Conservation (phyloP, 1,140 invertebrate species). For the Ectropis grisescens region DNA sequence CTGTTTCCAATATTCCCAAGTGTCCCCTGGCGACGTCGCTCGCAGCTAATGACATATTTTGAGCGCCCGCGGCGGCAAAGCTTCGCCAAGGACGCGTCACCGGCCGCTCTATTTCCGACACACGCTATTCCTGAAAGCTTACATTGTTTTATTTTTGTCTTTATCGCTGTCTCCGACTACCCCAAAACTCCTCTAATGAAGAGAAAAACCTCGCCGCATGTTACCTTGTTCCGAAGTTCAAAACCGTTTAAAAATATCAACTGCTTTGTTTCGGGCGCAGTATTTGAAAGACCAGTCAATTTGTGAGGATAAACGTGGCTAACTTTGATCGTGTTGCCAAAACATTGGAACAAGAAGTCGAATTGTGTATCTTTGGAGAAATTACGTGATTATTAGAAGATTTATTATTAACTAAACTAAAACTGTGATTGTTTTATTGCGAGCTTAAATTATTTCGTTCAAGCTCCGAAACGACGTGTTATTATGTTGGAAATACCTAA, state of each 20-base stretch:
- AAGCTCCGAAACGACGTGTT: no score
- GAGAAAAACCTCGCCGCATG: background rate
- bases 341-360: constrained; percentile 2
- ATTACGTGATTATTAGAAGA: no score
- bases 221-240: background rate
- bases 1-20: no score
- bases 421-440: no score
- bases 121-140: constrained; percentile 55
- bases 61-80: constrained; percentile 25
- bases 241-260: no score
- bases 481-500: no score
- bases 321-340: constrained; percentile 7
- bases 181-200: constrained; percentile 20
- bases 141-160: constrained; percentile 58
- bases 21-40: constrained; percentile 14
- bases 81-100: constrained; percentile 50
- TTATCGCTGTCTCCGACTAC: constrained; percentile 38
- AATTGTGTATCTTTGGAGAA: no score
- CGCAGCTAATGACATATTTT: constrained; percentile 46
- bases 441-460: no score
- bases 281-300: constrained; percentile 4
- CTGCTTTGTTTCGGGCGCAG: no score
- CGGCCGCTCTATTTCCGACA: constrained; percentile 45
- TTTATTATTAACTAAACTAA: no score
- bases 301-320: constrained; percentile 1